Evolutionary conservation across 2,888 invertebrate species (phyloP), one percentile per base, ranked within the genome.

Genomic region (Escarpia spicata): DNA sequence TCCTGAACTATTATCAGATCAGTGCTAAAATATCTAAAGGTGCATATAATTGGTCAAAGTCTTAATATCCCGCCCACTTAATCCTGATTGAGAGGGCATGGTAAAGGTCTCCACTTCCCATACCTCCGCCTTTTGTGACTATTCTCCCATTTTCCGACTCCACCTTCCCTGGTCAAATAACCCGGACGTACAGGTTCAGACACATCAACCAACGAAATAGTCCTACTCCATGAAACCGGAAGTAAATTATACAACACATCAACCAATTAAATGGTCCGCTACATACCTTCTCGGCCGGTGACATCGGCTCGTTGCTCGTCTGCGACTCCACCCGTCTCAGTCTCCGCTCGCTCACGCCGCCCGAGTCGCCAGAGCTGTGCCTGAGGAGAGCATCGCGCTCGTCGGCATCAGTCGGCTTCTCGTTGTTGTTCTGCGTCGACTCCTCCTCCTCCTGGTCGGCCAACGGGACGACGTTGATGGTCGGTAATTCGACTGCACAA

Each of bases 281-380:
- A 75, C n/a, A 75, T 19, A 75, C 75, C 75, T 75, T 75, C 75
- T 75, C 75, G 75, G 75, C 75, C 19, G 75, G 75, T n/a, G 75
- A 75, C 75, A 75, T 75, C 75, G 75, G n/a, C 75, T 75, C 75
- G 26, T 75, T 75, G 75, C 75, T 75, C 75, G 75, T 75, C 75
- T 75, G 75, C 26, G 75, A 75, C 75, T 75, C 75, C 19, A 75
- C 75, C 19, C 75, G 75, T n/a, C n/a, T 75, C 3, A n/a, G 75
- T 26, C n/a, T 19, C n/a, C 26, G 19, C 75, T 75, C 75, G 75
- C 75, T n/a, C 26, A n/a, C 3, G 19, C 75, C 26, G 75, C n/a
- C 75, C 75, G 26, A 75, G 26, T 75, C 75, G 19, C 75, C 75
- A 26, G 75, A 75, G 75, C 75, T 75, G 26, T n/a, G 75, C 75